Evolutionary conservation across 2,888 invertebrate species (phyloP).

Genomic region (Trypoxylon attenuatum): DNA sequence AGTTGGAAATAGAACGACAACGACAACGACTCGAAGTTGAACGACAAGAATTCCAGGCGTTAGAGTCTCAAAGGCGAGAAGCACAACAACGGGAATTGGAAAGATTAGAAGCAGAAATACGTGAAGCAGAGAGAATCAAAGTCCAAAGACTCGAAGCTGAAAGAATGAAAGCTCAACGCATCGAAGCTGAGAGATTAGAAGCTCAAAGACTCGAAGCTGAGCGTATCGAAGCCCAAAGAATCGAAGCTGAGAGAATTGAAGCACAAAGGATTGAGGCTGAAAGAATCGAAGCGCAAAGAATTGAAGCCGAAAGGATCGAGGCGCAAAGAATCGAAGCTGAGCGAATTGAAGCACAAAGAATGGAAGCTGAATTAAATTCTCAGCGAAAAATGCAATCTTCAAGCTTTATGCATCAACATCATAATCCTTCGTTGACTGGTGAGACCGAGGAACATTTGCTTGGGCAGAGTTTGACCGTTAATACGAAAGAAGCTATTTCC

Average conservation of each 20-base stretch:
- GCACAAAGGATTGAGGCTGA: constrained; percentile 46
- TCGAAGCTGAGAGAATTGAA: constrained; percentile 53
- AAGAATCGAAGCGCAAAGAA: constrained; percentile 46
- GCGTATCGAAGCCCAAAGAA: constrained; percentile 54
- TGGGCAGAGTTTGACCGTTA: constrained; percentile 80
- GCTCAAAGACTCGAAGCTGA: constrained; percentile 56
- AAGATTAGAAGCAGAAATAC: constrained; percentile 52
- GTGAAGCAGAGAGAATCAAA: constrained; percentile 49
- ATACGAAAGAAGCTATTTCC: constrained; percentile 83
- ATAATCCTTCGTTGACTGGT: constrained; percentile 48
- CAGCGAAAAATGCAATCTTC: constrained; percentile 65
- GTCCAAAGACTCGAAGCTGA: constrained; percentile 28
- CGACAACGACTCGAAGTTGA: constrained; percentile 48
- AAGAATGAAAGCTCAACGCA: neutral
- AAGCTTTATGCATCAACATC: constrained; percentile 64
- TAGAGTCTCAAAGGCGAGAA: constrained; percentile 52
- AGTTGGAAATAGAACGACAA: constrained; percentile 46
- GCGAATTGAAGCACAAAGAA: constrained; percentile 59
- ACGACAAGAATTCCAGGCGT: constrained; percentile 51
- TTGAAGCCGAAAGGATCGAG: constrained; percentile 50
- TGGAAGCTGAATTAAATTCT: constrained; percentile 66
- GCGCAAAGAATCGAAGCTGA: constrained; percentile 62
- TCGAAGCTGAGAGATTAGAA: constrained; percentile 36
- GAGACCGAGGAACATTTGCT: constrained; percentile 74
- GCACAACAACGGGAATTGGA: constrained; percentile 46